Evolutionary conservation across 2,888 invertebrate genomes (phyloP).

Genomic region (Carpatolechia fugitivella): DNA sequence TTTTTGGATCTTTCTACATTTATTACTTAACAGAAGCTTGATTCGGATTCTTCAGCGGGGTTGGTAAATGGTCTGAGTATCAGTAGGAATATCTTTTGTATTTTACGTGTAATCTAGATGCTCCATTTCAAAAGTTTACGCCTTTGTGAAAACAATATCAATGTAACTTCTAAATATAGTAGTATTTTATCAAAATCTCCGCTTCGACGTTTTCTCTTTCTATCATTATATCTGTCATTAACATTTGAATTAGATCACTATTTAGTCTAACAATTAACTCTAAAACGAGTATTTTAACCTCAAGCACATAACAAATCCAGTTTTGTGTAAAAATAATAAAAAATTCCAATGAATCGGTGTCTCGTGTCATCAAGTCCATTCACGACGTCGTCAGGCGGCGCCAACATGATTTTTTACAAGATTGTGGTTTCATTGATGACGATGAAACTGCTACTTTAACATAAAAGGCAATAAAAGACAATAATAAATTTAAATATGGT

Average conservation of each 20-base stretch:
- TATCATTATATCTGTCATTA: not conserved
- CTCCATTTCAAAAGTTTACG: too few species aligned
- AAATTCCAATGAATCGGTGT: not conserved
- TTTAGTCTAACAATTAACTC: not conserved
- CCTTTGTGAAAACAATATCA: too few species aligned
- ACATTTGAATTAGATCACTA: not conserved
- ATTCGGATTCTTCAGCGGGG: conserved; percentile 31
- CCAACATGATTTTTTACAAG: conserved; percentile 15
- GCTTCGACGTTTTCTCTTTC: too few species aligned
- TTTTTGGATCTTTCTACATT: conserved; percentile 32
- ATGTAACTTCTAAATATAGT: too few species aligned
- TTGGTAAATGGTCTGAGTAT: not conserved
- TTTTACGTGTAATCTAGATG: not conserved
- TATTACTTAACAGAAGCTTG: conserved; percentile 17
- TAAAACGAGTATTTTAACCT: not conserved
- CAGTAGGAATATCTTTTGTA: not conserved
- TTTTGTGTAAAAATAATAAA: not conserved
- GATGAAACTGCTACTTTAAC: not conserved
- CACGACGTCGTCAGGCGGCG: conserved; percentile 33
- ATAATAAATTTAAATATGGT: not conserved
- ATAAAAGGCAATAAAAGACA: not conserved
- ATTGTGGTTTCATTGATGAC: not conserved
- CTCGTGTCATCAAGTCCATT: conserved; percentile 29
- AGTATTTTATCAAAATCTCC: too few species aligned
- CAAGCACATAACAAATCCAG: not conserved